Base-by-base conservation (phyloP, 2,888 invertebrate species). In the Ormyrus nitidulus region DNA sequence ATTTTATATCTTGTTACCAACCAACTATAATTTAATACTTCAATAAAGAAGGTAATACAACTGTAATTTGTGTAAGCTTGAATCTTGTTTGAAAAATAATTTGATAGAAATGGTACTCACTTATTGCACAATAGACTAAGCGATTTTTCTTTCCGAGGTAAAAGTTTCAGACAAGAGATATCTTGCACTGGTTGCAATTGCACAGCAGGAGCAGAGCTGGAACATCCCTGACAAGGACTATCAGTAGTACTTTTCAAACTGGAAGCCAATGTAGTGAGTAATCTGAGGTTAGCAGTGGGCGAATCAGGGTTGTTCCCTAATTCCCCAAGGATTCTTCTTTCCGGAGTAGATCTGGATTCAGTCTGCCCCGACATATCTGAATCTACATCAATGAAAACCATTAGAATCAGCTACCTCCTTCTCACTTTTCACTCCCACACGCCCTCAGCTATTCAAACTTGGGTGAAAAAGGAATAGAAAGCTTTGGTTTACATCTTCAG, bases 211-310 rank as follows among this genome's bases (percentile, higher is more conserved):
- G 10, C 59, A 19, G 64, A 34, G 34, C 56, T 64, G 2, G 80
- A 77, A 44, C 70, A 62, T 11, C 54, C 72, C 19, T 76, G 73
- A 54, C 74, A 70, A 11, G 82, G 61, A 64, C 48, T 79, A 6
- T 84, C 80, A 7, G 91, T 90, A 49, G 92, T 89, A 84, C 91
- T 92, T 65, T 92, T 91, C 69, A 92, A 92, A 82, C 91, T 92
- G 87, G 92, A 90, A 10, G 94, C 94, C 75, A 94, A 93, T 90
- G 93, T 93, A 7, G 94, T 94, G 82, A 94, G 90, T 84, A 94
- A 90, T 90, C 94, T 93, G 68, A 94, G 91, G 90, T 94, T 94
- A 83, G 94, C 94, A 77, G 93, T 94, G 44, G 94, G 94, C 34
- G 94, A 94, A 62, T 92, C 92, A 81, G 90, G 91, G 51, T 91